A percentile compares a stretch with the other conserved stretches of the same genome.
Conservation (phyloP, 2,888 invertebrate species). For the Oscheius sp. region DNA sequence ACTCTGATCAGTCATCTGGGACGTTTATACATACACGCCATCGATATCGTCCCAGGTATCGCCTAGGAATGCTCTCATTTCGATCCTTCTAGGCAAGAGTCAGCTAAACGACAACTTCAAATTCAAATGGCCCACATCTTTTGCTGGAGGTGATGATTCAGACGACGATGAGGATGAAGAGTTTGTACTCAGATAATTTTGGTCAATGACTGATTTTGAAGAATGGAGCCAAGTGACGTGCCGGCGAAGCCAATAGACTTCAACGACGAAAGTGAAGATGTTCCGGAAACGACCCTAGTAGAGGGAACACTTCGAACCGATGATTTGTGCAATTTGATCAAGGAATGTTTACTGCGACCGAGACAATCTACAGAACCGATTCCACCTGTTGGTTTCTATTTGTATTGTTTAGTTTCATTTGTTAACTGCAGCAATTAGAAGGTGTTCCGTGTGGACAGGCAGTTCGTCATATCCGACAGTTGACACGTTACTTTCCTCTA, state of each 20-base stretch:
- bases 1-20: constrained; percentile 51
- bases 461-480: constrained; percentile 22
- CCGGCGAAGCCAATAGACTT: neutral
- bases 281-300: neutral
- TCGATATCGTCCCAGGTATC: constrained; percentile 33
- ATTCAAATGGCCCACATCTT: constrained; percentile 10
- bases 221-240: neutral
- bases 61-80: neutral
- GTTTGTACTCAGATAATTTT: neutral
- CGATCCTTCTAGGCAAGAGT: neutral
- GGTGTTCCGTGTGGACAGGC: constrained; percentile 25
- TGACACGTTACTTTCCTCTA: constrained; percentile 36
- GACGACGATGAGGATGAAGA: constrained; percentile 37
- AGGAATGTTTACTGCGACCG: constrained; percentile 20
- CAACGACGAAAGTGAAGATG: constrained; percentile 12
- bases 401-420: neutral
- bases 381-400: neutral
- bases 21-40: constrained; percentile 55
- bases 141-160: neutral
- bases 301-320: constrained; percentile 16
- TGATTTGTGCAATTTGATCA: constrained; percentile 13
- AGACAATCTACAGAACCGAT: constrained; percentile 6
- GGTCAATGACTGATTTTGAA: neutral
- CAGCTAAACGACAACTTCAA: neutral
- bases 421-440: neutral